phyloP scores from a whole-genome alignment of 23 tunicate species.

The Styela plicata region DNA sequence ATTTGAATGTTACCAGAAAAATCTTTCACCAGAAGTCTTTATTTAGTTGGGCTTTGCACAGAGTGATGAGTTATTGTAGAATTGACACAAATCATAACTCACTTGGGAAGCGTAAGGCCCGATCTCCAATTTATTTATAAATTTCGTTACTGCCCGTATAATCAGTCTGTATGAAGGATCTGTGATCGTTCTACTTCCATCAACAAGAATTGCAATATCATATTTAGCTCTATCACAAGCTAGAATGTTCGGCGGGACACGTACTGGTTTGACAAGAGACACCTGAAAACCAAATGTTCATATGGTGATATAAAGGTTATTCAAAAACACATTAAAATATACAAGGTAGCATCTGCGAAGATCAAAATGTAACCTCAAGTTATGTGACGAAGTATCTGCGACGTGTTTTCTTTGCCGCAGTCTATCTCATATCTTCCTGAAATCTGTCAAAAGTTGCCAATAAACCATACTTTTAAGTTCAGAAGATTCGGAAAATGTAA shows the following conservation, averaged over 20 bases:
- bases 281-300: background rate
- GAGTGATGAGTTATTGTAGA: too few species aligned
- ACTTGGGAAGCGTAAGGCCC: conserved; percentile 72
- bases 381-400: too few species aligned
- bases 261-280: background rate
- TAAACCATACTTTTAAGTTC: too few species aligned
- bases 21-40: too few species aligned
- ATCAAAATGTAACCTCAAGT: too few species aligned
- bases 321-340: background rate
- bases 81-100: background rate
- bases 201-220: conserved; percentile 46
- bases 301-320: background rate
- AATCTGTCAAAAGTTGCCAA: too few species aligned
- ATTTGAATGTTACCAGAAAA: too few species aligned
- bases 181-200: conserved; percentile 44
- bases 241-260: background rate
- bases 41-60: too few species aligned
- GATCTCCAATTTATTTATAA: conserved; percentile 39
- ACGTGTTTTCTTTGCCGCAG: too few species aligned
- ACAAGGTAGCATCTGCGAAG: too few species aligned
- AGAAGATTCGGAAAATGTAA: too few species aligned
- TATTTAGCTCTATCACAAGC: conserved; percentile 6
- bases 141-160: conserved; percentile 25
- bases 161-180: conserved; percentile 35
- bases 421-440: too few species aligned